Percentiles rank a stretch among this genome's conserved stretches.
phyloP scores from a whole-genome alignment of 2,888 invertebrate species.

The Lasiommata megera region DNA sequence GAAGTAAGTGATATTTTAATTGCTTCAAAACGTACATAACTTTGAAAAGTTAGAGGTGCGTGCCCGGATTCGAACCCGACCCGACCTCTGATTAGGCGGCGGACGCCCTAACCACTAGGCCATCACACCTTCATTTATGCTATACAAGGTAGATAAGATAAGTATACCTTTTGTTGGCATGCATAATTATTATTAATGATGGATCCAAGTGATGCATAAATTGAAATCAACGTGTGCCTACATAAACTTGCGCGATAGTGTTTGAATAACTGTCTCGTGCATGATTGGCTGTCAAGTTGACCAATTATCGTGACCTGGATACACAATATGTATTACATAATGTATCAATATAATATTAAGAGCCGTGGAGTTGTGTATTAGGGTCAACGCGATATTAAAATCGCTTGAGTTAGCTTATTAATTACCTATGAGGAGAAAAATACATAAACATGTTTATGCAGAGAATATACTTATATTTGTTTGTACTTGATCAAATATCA shows the following conservation, averaged over 20 bases:
- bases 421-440: background rate
- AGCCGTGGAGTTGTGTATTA: slow-evolving; percentile 7
- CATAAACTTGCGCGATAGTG: slow-evolving; percentile 8
- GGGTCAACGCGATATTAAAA: slow-evolving; percentile 12
- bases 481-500: too few species aligned
- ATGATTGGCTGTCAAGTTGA: slow-evolving; percentile 26
- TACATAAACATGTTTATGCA: too few species aligned
- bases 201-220: background rate
- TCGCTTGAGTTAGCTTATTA: slow-evolving; percentile 10
- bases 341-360: slow-evolving; percentile 20
- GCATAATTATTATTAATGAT: background rate
- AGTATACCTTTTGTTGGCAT: background rate
- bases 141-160: too few species aligned
- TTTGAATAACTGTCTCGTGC: slow-evolving; percentile 15
- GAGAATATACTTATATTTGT: too few species aligned
- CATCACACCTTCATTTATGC: too few species aligned
- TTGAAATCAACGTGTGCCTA: background rate
- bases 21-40: too few species aligned
- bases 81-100: too few species aligned
- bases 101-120: too few species aligned
- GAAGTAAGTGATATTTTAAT: too few species aligned
- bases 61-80: too few species aligned
- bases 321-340: slow-evolving; percentile 23
- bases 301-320: slow-evolving; percentile 28
- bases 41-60: too few species aligned